Conservation (phyloP, 1,140 invertebrate species). For the Hypsibius dujardini region DNA sequence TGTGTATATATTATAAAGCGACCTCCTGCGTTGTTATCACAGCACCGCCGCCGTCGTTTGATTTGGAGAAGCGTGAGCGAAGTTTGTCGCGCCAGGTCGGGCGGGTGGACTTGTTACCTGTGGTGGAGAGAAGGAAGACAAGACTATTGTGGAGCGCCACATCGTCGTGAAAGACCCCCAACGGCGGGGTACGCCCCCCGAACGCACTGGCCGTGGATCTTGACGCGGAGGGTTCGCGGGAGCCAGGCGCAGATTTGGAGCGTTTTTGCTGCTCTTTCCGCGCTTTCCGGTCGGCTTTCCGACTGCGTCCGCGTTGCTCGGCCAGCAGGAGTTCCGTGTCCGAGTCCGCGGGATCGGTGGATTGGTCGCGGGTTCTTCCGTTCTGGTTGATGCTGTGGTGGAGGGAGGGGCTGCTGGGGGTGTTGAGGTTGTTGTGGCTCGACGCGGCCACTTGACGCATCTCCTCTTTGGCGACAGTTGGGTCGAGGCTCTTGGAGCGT, state of each 20-base stretch:
- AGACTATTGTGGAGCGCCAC: background rate
- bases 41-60: no score
- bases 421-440: background rate
- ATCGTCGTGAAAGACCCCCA: conserved; percentile 10
- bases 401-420: background rate
- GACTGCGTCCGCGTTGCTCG: background rate
- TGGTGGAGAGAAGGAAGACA: conserved; percentile 16
- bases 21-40: no score
- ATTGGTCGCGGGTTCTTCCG: background rate
- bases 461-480: background rate
- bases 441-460: background rate
- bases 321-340: background rate
- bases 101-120: background rate
- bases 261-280: background rate
- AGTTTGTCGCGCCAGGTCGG: background rate
- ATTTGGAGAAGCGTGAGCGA: background rate
- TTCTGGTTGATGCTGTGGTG: background rate
- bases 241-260: background rate
- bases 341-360: background rate
- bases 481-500: conserved; percentile 13
- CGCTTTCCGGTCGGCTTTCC: background rate
- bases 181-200: background rate
- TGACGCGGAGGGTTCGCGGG: background rate
- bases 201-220: background rate
- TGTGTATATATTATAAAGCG: no score